Evolutionary conservation across 2,888 invertebrate species (phyloP).

Genomic region (Lottia gigantea): DNA sequence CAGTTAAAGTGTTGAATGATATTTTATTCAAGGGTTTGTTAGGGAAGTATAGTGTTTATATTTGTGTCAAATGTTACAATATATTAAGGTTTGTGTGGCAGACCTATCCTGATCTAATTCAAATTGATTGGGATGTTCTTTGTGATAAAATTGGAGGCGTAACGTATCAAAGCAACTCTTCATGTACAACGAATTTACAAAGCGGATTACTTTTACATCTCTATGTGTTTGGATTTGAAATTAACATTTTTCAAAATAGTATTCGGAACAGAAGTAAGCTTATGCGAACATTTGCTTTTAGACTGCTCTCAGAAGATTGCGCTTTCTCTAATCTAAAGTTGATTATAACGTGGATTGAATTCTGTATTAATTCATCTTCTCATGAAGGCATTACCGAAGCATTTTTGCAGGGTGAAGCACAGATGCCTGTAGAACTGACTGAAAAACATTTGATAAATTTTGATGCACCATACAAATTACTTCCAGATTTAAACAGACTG

Average conservation of each 20-base stretch:
- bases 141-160: not conserved
- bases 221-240: constrained; percentile 1
- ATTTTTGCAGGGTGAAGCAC: constrained; percentile 16
- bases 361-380: constrained; percentile 18
- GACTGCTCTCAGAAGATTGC: constrained; percentile 34
- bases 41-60: constrained; percentile 15
- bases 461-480: constrained; percentile 17
- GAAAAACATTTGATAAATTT: not conserved
- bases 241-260: not conserved
- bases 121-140: constrained; percentile 33
- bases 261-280: not conserved
- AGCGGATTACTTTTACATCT: not conserved
- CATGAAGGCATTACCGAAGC: constrained; percentile 12
- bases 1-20: constrained; percentile 22
- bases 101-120: constrained; percentile 31
- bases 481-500: constrained; percentile 37
- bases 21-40: constrained; percentile 28
- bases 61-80: constrained; percentile 27
- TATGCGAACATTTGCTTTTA: constrained; percentile 29
- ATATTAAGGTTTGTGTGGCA: constrained; percentile 30
- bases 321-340: constrained; percentile 30
- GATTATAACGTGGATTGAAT: constrained; percentile 35
- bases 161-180: not conserved
- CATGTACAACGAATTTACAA: not conserved
- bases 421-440: constrained; percentile 20